Conservation (phyloP, 37 sponge, comb jelly and placozoan genomes). For the Eunapius fragilis region DNA sequence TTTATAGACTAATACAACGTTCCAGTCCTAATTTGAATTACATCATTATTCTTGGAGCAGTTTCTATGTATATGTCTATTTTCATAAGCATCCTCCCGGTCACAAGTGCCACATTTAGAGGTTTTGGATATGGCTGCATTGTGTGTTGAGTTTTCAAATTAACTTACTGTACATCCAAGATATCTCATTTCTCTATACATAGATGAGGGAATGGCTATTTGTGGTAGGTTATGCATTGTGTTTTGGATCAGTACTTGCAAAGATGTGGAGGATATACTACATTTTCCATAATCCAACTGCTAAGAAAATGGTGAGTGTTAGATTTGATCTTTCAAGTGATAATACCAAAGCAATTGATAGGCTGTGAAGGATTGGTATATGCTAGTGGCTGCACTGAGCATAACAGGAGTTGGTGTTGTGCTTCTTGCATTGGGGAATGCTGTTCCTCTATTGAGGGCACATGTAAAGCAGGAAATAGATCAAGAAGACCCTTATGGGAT, state of each 20-base stretch:
- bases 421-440: not conserved
- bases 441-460: not conserved
- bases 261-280: not conserved
- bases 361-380: conserved; percentile 42
- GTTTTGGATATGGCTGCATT: not conserved
- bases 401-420: not conserved
- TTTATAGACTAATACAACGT: not conserved
- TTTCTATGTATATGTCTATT: not conserved
- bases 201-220: not conserved
- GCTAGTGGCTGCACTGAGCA: not conserved
- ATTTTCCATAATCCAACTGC: not conserved
- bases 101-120: not conserved
- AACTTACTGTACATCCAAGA: too few species aligned
- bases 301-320: not conserved
- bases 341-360: too few species aligned
- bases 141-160: not conserved
- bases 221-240: not conserved
- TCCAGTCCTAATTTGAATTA: conserved; percentile 10
- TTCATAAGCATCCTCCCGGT: not conserved
- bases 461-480: not conserved
- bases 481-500: not conserved
- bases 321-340: too few species aligned
- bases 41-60: conserved; percentile 10
- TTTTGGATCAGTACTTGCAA: not conserved
- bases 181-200: not conserved